These are phyloP conservation scores for Dryobotodes eremita DNA, from an alignment of 2,888 invertebrate species.

Conservation along the genomic window DNA sequence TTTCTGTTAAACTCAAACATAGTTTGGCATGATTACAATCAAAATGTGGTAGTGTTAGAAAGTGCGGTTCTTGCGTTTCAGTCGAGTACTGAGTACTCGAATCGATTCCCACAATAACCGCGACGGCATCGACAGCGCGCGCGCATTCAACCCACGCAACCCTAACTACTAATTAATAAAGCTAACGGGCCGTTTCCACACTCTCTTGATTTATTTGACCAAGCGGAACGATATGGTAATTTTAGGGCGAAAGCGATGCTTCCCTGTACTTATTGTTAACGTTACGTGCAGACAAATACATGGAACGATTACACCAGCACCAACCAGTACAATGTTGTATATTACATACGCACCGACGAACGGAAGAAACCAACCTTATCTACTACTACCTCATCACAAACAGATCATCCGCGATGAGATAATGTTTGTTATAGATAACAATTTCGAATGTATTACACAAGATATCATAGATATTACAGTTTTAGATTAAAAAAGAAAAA, in stretches of 20 bases:
- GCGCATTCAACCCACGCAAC: slow-evolving; percentile 82
- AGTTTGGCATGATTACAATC: slow-evolving; percentile 28
- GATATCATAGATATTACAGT: slow-evolving; percentile 4
- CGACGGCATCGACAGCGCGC: slow-evolving; percentile 70
- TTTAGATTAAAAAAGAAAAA: not conserved
- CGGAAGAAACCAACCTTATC: slow-evolving; percentile 79
- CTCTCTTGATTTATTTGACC: slow-evolving; percentile 80
- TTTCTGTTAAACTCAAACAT: slow-evolving; percentile 31
- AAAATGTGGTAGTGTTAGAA: slow-evolving; percentile 68
- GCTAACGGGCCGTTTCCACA: slow-evolving; percentile 82
- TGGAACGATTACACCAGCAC: slow-evolving; percentile 34
- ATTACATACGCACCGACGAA: slow-evolving; percentile 41
- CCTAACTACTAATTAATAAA: slow-evolving; percentile 85
- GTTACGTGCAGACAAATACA: slow-evolving; percentile 33
- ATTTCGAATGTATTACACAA: slow-evolving; percentile 54
- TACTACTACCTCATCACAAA: slow-evolving; percentile 73
- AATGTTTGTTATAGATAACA: slow-evolving; percentile 82
- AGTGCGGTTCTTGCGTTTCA: slow-evolving; percentile 75
- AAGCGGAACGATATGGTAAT: slow-evolving; percentile 74
- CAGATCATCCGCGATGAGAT: slow-evolving; percentile 80
- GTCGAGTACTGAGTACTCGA: slow-evolving; percentile 76
- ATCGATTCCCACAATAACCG: slow-evolving; percentile 80
- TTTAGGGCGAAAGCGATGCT: slow-evolving; percentile 55
- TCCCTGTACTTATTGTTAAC: slow-evolving; percentile 24
- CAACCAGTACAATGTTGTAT: slow-evolving; percentile 2